Percentiles rank a stretch among this genome's conserved stretches.
These are phyloP conservation scores for Nannospalax galili DNA, from an alignment of 2,113 vertebrate genomes.

Conservation along the genomic window DNA sequence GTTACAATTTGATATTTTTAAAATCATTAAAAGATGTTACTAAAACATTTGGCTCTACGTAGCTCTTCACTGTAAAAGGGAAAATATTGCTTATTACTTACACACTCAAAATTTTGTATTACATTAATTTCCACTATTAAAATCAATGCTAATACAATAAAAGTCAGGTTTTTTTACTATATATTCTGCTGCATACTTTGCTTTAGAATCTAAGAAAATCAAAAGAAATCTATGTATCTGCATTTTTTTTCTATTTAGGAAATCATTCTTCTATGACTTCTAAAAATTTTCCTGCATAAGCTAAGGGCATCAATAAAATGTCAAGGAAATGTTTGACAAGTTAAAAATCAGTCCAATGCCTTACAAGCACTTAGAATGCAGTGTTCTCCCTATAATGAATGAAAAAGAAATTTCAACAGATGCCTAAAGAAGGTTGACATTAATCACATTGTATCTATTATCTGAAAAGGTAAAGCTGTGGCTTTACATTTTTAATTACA, in stretches of 20 bases:
- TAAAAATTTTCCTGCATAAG: slow-evolving; percentile 19
- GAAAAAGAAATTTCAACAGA: neutral
- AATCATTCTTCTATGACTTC: neutral
- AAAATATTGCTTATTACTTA: neutral
- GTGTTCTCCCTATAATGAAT: neutral
- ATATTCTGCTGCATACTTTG: neutral
- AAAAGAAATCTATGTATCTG: neutral
- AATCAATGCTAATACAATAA: neutral
- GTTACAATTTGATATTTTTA: neutral
- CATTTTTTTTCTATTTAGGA: slow-evolving; percentile 4
- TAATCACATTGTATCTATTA: neutral
- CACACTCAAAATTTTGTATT: neutral
- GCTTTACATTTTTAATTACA: neutral
- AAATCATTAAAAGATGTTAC: neutral
- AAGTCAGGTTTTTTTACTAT: neutral
- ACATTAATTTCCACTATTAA: neutral
- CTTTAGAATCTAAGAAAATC: neutral
- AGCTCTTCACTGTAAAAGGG: neutral
- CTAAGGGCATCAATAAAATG: neutral
- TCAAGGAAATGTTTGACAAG: neutral
- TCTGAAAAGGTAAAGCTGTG: neutral
- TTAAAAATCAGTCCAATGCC: neutral
- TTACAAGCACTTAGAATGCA: neutral
- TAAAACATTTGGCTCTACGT: neutral
- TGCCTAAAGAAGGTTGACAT: neutral